phyloP scores from a whole-genome alignment of 1,140 invertebrate species.

The Gonatopus flavifemur region DNA sequence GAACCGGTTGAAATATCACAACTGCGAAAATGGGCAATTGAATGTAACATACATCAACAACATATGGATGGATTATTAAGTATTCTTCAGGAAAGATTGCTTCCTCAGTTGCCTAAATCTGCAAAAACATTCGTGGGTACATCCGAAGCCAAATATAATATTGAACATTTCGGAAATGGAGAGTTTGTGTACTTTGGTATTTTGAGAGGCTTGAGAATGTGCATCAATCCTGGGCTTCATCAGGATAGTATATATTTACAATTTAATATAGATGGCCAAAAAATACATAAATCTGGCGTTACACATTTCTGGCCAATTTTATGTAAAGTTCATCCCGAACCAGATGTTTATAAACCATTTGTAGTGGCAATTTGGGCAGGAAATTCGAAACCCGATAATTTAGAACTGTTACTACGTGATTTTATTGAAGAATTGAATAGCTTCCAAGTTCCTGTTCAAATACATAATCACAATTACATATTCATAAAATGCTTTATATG shows the following conservation, averaged over 20 bases:
- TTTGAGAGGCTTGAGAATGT: slow-evolving; percentile 5
- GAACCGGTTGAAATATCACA: too few species aligned
- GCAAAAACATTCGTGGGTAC: too few species aligned
- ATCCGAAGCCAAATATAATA: too few species aligned
- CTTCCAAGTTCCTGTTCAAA: neutral
- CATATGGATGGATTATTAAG: too few species aligned
- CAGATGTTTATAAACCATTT: slow-evolving; percentile 17
- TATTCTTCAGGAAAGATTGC: too few species aligned
- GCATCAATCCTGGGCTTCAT: slow-evolving; percentile 13
- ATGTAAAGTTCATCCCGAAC: slow-evolving; percentile 14
- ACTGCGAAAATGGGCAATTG: too few species aligned
- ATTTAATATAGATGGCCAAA: slow-evolving; percentile 24
- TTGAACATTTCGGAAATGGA: too few species aligned
- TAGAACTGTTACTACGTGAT: slow-evolving; percentile 7
- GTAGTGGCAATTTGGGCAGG: slow-evolving; percentile 15
- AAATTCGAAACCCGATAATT: slow-evolving; percentile 9
- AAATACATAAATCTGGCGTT: slow-evolving; percentile 19
- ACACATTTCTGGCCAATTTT: slow-evolving; percentile 25
- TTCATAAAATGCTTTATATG: slow-evolving; percentile 19
- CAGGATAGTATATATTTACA: slow-evolving; percentile 13
- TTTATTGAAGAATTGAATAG: slow-evolving; percentile 17
- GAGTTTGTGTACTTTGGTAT: slow-evolving; percentile 25
- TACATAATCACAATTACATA: slow-evolving; percentile 3
- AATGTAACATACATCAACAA: too few species aligned
- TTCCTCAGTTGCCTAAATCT: too few species aligned